Percentiles rank a stretch among this genome's conserved stretches.
phyloP scores from a whole-genome alignment of 2,113 vertebrate genomes.

The Misgurnus mizolepis region DNA sequence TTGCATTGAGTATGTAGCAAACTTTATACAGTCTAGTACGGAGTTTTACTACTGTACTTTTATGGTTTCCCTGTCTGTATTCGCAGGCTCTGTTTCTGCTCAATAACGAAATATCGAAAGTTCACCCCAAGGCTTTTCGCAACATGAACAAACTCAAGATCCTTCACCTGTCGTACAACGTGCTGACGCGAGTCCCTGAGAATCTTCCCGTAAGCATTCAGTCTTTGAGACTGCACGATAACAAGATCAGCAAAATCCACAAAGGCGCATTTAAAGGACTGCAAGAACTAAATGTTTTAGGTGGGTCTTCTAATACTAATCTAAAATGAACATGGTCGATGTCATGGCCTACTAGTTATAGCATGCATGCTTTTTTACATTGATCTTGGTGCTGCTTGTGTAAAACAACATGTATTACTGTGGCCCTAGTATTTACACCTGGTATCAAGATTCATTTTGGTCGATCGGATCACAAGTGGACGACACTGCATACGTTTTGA shows the following conservation, averaged over 20 bases:
- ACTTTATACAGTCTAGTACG: background rate
- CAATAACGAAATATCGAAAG: conserved; percentile 92
- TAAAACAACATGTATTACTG: too few relatives aligned
- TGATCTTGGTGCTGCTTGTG: background rate
- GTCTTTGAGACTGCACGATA: conserved; percentile 93
- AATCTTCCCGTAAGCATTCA: conserved; percentile 87
- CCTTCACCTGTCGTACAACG: conserved; percentile 92
- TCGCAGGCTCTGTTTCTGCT: conserved; percentile 90
- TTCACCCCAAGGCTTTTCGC: conserved; percentile 92
- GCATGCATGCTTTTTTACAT: background rate
- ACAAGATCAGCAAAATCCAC: conserved; percentile 87
- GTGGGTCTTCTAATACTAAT: conserved; percentile 64
- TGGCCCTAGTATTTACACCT: too few relatives aligned
- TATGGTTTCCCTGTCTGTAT: background rate
- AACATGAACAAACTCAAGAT: conserved; percentile 83
- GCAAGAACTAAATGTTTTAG: conserved; percentile 90
- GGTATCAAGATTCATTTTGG: too few relatives aligned
- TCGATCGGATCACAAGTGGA: too few relatives aligned
- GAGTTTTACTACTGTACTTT: background rate
- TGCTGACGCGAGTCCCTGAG: conserved; percentile 86
- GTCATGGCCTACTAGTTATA: background rate
- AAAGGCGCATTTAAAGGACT: conserved; percentile 89
- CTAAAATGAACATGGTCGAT: background rate
- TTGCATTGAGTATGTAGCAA: too few relatives aligned
- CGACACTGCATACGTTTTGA: too few relatives aligned